A percentile compares a stretch with the other conserved stretches of the same genome.
phyloP scores from a whole-genome alignment of 1,140 invertebrate genomes.

The Macrobrachium rosenbergii region DNA sequence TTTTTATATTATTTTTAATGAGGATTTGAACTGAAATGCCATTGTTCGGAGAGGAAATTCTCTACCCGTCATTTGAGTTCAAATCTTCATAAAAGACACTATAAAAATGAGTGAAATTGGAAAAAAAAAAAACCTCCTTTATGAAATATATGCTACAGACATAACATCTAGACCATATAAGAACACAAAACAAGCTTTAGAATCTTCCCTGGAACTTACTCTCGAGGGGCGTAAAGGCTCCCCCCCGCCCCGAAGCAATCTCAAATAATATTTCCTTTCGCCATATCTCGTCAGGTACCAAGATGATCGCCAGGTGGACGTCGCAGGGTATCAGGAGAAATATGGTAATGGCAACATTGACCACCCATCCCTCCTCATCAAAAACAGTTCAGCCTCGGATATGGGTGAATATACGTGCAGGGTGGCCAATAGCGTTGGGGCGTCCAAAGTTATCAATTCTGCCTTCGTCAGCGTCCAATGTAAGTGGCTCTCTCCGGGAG shows the following conservation, averaged over 20 bases:
- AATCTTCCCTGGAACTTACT: too few species aligned
- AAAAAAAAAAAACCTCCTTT: too few species aligned
- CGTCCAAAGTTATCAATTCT: constrained; percentile 78
- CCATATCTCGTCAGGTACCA: constrained; percentile 77
- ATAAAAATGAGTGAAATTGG: too few species aligned
- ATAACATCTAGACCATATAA: too few species aligned
- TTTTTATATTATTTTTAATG: too few species aligned
- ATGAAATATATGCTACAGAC: too few species aligned
- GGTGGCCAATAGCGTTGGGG: constrained; percentile 82
- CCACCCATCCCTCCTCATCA: constrained; percentile 82
- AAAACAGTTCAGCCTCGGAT: constrained; percentile 81
- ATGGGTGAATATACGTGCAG: constrained; percentile 85
- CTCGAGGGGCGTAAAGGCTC: too few species aligned
- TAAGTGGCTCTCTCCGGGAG: constrained; percentile 74
- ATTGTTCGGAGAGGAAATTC: too few species aligned
- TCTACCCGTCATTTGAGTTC: too few species aligned
- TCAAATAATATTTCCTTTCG: background rate
- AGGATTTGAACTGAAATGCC: too few species aligned
- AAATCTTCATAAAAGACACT: too few species aligned
- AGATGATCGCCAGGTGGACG: constrained; percentile 78
- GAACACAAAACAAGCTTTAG: too few species aligned
- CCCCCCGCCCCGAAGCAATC: background rate
- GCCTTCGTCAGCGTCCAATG: constrained; percentile 84
- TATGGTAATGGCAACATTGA: constrained; percentile 82
- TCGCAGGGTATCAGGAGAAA: constrained; percentile 75